Evolutionary conservation across 2,797 vertebrate species (phyloP), one percentile per base, ranked within the genome.

Genomic region (Catharus ustulatus): DNA sequence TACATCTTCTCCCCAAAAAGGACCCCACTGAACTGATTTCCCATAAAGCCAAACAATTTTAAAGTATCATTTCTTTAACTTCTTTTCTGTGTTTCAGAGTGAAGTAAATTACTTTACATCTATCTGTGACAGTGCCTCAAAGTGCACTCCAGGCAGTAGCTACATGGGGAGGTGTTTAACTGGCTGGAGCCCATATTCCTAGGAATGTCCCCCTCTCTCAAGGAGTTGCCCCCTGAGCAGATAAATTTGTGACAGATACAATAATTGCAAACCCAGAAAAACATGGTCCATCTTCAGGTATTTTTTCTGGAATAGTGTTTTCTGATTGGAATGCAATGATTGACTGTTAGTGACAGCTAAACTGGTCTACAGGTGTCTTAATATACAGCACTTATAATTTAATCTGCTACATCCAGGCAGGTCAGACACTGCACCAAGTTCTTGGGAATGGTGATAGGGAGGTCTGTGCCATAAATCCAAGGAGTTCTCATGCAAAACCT

Each of bases 401-500:
- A 34, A 1, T 29, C 23, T 69, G 11, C 72, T 64, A 52, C 14
- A 40, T 38, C 12, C 32, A 57, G 43, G 26, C 15, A 34, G 48
- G 34, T 40, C 23, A 46, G 45, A 30, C 1, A 3, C 16, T 1
- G 0, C 3, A 21, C 46, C 0, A 3, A 30, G 22, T 42, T 80
- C 55, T 49, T 76, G 38, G 66, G 11, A 82, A 7, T 12, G n/a
- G 8, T 40, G 13, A 26, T 55, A 32, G 13, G 12, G 24, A 68
- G 4, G 19, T 72, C 26, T 82, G n/a, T 79, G 21, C 26, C 1
- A 0, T 54, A 38, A 57, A 62, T 73, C 3, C 16, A 13, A 42
- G 30, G 6, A 54, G 3, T 34, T 76, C 17, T 85, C 8, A 34
- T 34, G 14, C 36, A 59, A 51, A 67, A 4, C 4, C 12, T 32